Percentiles rank a stretch among this genome's conserved stretches.
Conservation (phyloP, 2,888 invertebrate species). For the Yponomeuta sedellus region DNA sequence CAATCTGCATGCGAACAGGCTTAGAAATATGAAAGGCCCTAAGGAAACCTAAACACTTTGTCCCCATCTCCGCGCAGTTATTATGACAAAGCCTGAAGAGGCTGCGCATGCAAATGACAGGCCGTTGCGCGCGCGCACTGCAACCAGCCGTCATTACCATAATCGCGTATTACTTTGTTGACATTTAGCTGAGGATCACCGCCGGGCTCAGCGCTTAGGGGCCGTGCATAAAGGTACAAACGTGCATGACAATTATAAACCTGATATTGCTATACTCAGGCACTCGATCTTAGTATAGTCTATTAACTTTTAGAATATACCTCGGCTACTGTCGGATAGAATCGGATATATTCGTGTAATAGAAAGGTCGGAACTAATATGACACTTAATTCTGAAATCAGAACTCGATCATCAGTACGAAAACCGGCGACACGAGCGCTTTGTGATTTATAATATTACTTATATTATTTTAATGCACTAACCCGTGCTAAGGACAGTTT, state of each 20-base stretch:
- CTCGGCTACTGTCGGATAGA: too few species aligned
- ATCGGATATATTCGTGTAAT: too few species aligned
- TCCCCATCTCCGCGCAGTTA: not conserved
- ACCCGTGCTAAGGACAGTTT: too few species aligned
- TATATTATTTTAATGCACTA: too few species aligned
- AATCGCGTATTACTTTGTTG: conserved; percentile 7
- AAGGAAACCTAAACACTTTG: not conserved
- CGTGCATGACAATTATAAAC: not conserved
- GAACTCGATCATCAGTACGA: too few species aligned
- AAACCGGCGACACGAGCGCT: too few species aligned
- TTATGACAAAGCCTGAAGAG: not conserved
- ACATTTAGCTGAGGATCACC: conserved; percentile 8
- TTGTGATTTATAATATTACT: too few species aligned
- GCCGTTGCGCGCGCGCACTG: not conserved
- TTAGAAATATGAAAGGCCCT: not conserved
- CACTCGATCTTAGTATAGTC: too few species aligned
- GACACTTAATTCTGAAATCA: too few species aligned
- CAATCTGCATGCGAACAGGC: not conserved
- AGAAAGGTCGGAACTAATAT: too few species aligned
- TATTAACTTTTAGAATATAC: too few species aligned
- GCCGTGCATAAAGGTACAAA: not conserved
- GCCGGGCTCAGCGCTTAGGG: not conserved
- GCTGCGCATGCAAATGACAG: conserved; percentile 7
- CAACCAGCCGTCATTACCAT: conserved; percentile 2
- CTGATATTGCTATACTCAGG: not conserved